Conservation (phyloP, 2,797 vertebrate species). For the Myripristis murdjan region DNA sequence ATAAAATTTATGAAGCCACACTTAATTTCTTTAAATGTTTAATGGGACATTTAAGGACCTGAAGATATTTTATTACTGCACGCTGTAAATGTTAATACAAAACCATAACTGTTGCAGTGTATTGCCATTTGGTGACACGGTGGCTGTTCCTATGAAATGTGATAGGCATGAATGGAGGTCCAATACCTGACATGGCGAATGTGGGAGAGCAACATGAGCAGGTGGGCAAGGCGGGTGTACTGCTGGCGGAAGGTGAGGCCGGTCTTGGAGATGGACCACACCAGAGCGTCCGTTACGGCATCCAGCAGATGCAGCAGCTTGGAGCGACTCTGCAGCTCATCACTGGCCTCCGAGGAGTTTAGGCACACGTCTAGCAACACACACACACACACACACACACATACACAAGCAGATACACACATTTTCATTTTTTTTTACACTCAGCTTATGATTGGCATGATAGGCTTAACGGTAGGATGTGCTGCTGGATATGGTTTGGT, state of each 20-base stretch:
- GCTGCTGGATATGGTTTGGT: too few relatives aligned
- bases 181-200: slow-evolving; percentile 93
- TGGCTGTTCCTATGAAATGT: too few relatives aligned
- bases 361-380: slow-evolving; percentile 90
- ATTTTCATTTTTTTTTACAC: background rate
- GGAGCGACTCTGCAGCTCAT: slow-evolving; percentile 90
- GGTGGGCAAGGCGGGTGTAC: slow-evolving; percentile 92
- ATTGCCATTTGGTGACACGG: too few relatives aligned
- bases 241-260: slow-evolving; percentile 92
- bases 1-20: too few relatives aligned
- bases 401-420: slow-evolving; percentile 13
- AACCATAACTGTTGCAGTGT: too few relatives aligned
- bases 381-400: slow-evolving; percentile 23
- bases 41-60: too few relatives aligned
- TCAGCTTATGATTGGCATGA: background rate
- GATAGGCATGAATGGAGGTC: background rate
- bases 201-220: slow-evolving; percentile 97
- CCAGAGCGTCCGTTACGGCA: slow-evolving; percentile 92
- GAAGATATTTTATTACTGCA: too few relatives aligned
- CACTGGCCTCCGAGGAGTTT: slow-evolving; percentile 80
- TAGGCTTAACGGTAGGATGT: background rate
- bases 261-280: slow-evolving; percentile 94
- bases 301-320: slow-evolving; percentile 92
- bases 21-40: too few relatives aligned
- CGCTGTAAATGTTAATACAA: too few relatives aligned